Conservation (phyloP, 2,888 invertebrate genomes). For the Trachelus tabidus region DNA sequence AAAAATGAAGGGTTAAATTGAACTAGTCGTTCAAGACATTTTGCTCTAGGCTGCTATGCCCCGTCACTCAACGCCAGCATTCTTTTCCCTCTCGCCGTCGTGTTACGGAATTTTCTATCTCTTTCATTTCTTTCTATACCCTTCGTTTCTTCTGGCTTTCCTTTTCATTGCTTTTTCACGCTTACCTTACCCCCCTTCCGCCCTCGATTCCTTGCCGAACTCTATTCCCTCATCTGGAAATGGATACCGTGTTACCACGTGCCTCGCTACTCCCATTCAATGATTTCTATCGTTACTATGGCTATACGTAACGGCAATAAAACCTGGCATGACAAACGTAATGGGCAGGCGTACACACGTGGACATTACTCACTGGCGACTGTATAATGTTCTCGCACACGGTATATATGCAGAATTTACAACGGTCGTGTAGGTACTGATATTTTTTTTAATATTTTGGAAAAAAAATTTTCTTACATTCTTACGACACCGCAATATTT, state of each 20-base stretch:
- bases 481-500: no score
- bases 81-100: constrained; percentile 26
- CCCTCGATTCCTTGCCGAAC: not conserved
- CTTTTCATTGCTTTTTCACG: not conserved
- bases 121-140: not conserved
- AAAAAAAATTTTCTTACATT: no score
- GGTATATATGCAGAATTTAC: not conserved
- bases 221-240: not conserved
- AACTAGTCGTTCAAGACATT: constrained; percentile 36
- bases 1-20: constrained; percentile 30
- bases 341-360: not conserved
- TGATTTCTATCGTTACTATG: not conserved
- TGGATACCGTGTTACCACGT: not conserved
- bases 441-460: not conserved
- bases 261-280: not conserved
- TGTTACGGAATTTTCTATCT: constrained; percentile 18
- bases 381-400: not conserved
- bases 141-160: constrained; percentile 6
- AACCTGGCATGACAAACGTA: not conserved
- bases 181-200: not conserved
- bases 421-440: not conserved
- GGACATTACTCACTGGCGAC: not conserved
- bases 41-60: constrained; percentile 21
- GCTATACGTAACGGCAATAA: not conserved
- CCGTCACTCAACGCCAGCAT: not conserved